Conservation (phyloP, 2,888 invertebrate genomes). For the Drosophila affinis region DNA sequence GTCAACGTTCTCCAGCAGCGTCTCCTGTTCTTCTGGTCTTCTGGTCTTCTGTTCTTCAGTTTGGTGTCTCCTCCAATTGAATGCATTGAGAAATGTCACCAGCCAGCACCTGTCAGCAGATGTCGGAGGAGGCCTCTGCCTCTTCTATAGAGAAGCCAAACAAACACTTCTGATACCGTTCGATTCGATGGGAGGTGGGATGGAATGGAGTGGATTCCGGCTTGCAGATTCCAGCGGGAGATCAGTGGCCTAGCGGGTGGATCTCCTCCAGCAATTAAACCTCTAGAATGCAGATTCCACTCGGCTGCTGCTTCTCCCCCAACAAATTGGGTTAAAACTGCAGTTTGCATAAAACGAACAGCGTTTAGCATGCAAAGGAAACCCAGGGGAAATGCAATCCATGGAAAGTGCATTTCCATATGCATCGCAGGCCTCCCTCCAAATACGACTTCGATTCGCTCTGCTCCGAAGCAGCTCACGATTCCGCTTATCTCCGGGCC, state of each 20-base stretch:
- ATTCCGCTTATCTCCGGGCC: constrained; percentile 51
- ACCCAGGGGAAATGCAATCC: constrained; percentile 34
- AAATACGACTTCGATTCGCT: constrained; percentile 49
- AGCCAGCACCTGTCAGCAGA: constrained; percentile 65
- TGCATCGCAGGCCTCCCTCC: constrained; percentile 34
- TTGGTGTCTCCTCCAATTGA: constrained; percentile 52
- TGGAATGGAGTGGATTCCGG: constrained; percentile 7
- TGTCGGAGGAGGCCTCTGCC: constrained; percentile 32
- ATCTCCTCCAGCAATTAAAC: constrained; percentile 36
- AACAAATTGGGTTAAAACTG: constrained; percentile 60
- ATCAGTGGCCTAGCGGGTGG: constrained; percentile 36
- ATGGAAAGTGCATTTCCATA: constrained; percentile 72
- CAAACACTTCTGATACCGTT: constrained; percentile 60
- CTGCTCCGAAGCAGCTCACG: constrained; percentile 56
- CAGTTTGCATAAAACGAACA: constrained; percentile 57
- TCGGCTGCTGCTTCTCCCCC: constrained; percentile 6
- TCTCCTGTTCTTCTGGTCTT: constrained; percentile 1
- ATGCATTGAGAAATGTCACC: constrained; percentile 62
- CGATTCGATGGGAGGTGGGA: not conserved
- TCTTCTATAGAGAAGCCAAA: constrained; percentile 35
- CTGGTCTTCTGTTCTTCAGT: constrained; percentile 12
- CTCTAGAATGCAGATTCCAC: constrained; percentile 6
- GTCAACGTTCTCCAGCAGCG: constrained; percentile 51
- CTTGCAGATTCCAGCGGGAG: constrained; percentile 19
- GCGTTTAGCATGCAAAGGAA: constrained; percentile 33